Base-by-base conservation (phyloP, 2,797 vertebrate species). In the Knipowitschia caucasica region DNA sequence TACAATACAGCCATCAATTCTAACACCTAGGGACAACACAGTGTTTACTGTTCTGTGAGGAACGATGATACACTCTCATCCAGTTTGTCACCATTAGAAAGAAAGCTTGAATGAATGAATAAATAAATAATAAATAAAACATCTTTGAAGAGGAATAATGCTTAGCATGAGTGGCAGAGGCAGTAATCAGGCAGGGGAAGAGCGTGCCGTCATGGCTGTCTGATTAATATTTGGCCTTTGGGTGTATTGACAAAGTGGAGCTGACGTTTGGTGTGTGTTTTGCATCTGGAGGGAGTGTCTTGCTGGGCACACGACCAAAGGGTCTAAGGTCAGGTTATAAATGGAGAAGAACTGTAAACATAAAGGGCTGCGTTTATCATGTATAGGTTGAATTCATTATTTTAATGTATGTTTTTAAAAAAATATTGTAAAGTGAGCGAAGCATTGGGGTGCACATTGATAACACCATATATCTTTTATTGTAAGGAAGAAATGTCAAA, bases 201-300 rank as follows among this genome's bases (percentile, higher is more conserved):
- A 82, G 73, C 81, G 80, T 18, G 52, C 46, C 38, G 69, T 55
- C 68, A 61, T 35, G 57, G 68, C 73, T 70, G 68, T 73, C 72
- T 63, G 76, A 77, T 77, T 72, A 72, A 78, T 53, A 56, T 53
- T 49, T 78, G 71, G 59, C 78, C 73, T 85, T 85, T 84, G 17
- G 26, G 47, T 62, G 73, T 74, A 69, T 59, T 71, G 77, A 77
- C 64, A 50, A 75, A 83, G 76, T 45, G 51, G 67, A 79, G 73
- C 39, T 34, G 68, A 77, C 62, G 49, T 64, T 42, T 57, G 39
- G 42, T 50, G 23, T 15, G 39, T 58, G 62, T 72, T n/a, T 49
- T 53, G 27, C 57, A 54, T 46, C 18, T 26, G 24, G 59, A 62
- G 50, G 30, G 44, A 27, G 47, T 58, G 17, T 56, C 25, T 2